Evolutionary conservation across 2,888 invertebrate species (phyloP).

Genomic region (Diarsia mendica): DNA sequence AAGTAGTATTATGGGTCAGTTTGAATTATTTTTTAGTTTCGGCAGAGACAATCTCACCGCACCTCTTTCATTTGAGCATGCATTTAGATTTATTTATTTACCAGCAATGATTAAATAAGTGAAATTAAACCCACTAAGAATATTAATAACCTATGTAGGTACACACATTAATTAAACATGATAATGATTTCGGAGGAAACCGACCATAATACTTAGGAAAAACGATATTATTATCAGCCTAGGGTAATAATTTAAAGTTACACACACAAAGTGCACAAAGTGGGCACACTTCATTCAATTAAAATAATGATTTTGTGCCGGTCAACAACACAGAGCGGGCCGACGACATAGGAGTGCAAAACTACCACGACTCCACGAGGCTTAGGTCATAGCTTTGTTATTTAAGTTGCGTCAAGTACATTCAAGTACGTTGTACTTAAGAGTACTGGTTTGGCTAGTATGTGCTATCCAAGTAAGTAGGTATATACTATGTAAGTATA

Average conservation of each 20-base stretch:
- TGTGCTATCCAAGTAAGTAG: background rate
- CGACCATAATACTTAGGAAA: too few relatives aligned
- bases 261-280: too few relatives aligned
- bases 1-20: background rate
- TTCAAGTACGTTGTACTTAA: background rate
- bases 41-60: background rate
- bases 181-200: too few relatives aligned
- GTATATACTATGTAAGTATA: background rate
- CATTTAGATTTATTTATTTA: background rate
- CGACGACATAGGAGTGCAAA: background rate
- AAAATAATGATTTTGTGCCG: too few relatives aligned
- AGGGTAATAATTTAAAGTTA: too few relatives aligned
- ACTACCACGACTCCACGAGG: background rate
- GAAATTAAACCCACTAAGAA: too few relatives aligned
- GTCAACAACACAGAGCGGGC: too few relatives aligned
- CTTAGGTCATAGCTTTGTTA: background rate
- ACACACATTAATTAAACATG: too few relatives aligned
- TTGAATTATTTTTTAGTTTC: background rate
- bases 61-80: background rate
- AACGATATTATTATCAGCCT: too few relatives aligned
- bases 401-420: conserved; percentile 9
- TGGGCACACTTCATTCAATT: too few relatives aligned
- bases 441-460: conserved; percentile 21
- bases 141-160: too few relatives aligned
- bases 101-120: too few relatives aligned